A percentile compares a stretch with the other conserved stretches of the same genome.
phyloP scores from a whole-genome alignment of 1,140 invertebrate species.

The Metaphire vulgaris region DNA sequence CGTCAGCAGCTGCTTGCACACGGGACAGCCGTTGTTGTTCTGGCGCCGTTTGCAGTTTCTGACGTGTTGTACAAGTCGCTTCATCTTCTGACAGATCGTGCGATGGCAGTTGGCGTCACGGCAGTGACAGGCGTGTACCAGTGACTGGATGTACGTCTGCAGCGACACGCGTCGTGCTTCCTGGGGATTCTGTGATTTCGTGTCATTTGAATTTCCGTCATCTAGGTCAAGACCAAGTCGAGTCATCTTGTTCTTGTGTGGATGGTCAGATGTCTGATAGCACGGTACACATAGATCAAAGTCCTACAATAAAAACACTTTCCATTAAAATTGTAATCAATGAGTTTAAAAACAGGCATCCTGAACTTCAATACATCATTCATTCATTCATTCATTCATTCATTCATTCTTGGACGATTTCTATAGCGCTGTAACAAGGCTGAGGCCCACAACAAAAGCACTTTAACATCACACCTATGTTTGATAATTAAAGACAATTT shows the following conservation, averaged over 20 bases:
- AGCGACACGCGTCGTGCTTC: conserved; percentile 80
- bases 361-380: too few relatives aligned
- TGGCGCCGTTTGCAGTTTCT: conserved; percentile 97
- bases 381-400: too few relatives aligned
- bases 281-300: conserved; percentile 95
- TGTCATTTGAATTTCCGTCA: conserved; percentile 69
- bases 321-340: too few relatives aligned
- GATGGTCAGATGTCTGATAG: conserved; percentile 89
- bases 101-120: conserved; percentile 16
- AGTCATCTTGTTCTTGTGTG: conserved; percentile 84
- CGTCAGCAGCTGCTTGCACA: conserved; percentile 97
- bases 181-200: conserved; percentile 64
- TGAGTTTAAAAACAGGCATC: too few relatives aligned
- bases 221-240: conserved; percentile 86
- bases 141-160: conserved; percentile 3
- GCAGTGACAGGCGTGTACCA: conserved; percentile 13
- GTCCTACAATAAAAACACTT: conserved; percentile 34
- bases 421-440: too few relatives aligned
- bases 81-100: conserved; percentile 16
- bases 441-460: too few relatives aligned
- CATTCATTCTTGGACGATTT: too few relatives aligned
- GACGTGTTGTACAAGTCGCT: conserved; percentile 91
- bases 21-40: conserved; percentile 93
- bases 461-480: too few relatives aligned
- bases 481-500: too few relatives aligned